Conservation (phyloP, 2,888 invertebrate genomes). For the Nomada ruficornis region DNA sequence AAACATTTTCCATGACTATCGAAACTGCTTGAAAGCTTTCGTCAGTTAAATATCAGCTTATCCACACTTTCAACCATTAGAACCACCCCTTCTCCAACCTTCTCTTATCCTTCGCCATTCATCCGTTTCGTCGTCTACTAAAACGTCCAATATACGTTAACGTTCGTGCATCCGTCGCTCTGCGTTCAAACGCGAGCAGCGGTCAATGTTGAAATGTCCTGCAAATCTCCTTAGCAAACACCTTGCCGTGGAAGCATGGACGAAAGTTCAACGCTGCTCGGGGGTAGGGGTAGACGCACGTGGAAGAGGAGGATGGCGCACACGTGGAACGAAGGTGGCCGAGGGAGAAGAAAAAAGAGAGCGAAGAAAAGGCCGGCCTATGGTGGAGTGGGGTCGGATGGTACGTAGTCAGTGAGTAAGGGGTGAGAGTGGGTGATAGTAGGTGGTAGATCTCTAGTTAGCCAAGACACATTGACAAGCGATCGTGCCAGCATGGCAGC, state of each 20-base stretch:
- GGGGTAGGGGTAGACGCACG: slow-evolving; percentile 52
- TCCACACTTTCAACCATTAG: too few relatives aligned
- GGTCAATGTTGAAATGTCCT: slow-evolving; percentile 2
- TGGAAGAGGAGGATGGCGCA: slow-evolving; percentile 54
- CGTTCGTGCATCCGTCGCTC: neutral
- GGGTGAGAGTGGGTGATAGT: slow-evolving; percentile 78
- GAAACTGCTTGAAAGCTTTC: too few relatives aligned
- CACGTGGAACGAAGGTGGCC: slow-evolving; percentile 64
- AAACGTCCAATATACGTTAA: too few relatives aligned
- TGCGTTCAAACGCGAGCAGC: neutral
- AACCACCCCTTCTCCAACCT: too few relatives aligned
- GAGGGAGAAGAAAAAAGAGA: slow-evolving; percentile 70
- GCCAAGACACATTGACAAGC: slow-evolving; percentile 80
- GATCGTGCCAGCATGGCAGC: slow-evolving; percentile 77
- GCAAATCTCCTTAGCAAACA: slow-evolving; percentile 21
- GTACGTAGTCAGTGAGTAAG: slow-evolving; percentile 74
- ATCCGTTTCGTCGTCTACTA: too few relatives aligned
- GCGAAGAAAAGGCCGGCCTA: slow-evolving; percentile 58
- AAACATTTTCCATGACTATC: too few relatives aligned
- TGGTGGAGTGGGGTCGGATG: slow-evolving; percentile 74
- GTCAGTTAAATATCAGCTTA: too few relatives aligned
- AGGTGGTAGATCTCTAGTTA: slow-evolving; percentile 80
- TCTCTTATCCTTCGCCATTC: too few relatives aligned
- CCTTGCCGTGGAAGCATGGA: slow-evolving; percentile 23
- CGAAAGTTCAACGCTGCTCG: slow-evolving; percentile 34